Percentiles rank a stretch among this genome's conserved stretches.
Evolutionary conservation across 2,797 vertebrate genomes (phyloP).

Genomic region (Erithacus rubecula): DNA sequence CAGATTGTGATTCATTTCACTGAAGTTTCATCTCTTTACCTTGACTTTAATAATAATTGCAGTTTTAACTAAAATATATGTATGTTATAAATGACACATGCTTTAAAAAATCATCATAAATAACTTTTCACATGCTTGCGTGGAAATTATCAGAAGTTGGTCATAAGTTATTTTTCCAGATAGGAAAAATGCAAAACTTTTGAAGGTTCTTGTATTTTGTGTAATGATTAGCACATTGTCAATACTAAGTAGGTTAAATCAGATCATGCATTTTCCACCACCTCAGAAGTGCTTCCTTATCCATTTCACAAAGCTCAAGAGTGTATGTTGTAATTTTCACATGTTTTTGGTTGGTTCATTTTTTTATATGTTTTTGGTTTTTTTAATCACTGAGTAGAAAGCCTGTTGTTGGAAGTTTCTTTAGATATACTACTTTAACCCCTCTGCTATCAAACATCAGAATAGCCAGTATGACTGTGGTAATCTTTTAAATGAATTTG

Average conservation of each 20-base stretch:
- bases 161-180: background rate
- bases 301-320: background rate
- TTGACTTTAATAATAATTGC: background rate
- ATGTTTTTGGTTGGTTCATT: background rate
- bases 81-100: background rate
- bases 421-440: background rate
- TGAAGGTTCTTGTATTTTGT: background rate
- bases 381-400: background rate
- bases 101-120: background rate
- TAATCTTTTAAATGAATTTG: background rate
- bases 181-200: background rate
- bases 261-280: background rate
- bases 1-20: background rate
- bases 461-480: background rate
- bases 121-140: background rate
- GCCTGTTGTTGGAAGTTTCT: background rate
- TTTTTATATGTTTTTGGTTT: background rate
- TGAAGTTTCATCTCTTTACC: background rate
- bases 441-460: background rate
- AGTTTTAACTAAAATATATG: background rate
- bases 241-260: background rate
- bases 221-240: background rate
- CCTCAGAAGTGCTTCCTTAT: background rate
- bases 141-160: background rate
- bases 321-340: background rate